Evolutionary conservation across 30 jellyfish, hydroid and myxozoan genomes (phyloP).

Genomic region (Aurelia aurita complex sp. Pacific): DNA sequence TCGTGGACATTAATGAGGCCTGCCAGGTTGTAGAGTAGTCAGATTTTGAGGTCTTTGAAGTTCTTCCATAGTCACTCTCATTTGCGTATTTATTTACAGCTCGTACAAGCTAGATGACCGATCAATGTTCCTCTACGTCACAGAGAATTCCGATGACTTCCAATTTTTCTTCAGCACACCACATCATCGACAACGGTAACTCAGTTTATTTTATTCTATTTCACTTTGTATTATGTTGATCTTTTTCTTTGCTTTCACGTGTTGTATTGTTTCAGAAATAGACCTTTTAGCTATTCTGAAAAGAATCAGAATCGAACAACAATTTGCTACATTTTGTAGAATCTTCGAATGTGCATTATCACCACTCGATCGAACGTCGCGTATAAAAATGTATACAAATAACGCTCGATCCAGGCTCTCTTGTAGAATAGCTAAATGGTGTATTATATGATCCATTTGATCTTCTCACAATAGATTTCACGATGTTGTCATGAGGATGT

Average conservation of each 20-base stretch:
- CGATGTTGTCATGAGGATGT: slow-evolving; percentile 35
- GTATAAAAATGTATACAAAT: no score
- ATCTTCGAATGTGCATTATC: no score
- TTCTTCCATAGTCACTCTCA: not conserved
- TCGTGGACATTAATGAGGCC: no score
- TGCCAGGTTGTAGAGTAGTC: no score
- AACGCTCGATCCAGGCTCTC: no score
- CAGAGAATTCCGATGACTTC: slow-evolving; percentile 87
- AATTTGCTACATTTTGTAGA: no score
- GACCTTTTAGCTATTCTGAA: no score
- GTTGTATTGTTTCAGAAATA: not conserved
- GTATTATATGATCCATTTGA: not conserved
- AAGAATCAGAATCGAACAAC: no score
- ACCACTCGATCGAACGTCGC: no score
- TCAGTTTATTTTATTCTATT: not conserved
- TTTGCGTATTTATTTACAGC: slow-evolving; percentile 39
- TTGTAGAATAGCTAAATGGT: no score
- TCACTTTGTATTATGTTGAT: not conserved
- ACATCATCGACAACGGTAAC: slow-evolving; percentile 78
- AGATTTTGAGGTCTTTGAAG: no score
- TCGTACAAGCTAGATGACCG: slow-evolving; percentile 80
- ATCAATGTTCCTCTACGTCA: slow-evolving; percentile 87
- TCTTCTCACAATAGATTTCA: slow-evolving; percentile 19
- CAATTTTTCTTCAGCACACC: slow-evolving; percentile 87
- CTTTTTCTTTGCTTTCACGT: not conserved